Evolutionary conservation across 2,797 vertebrate species (phyloP), one percentile per base, ranked within the genome.

Genomic region (Oceanodroma leucorhoa): DNA sequence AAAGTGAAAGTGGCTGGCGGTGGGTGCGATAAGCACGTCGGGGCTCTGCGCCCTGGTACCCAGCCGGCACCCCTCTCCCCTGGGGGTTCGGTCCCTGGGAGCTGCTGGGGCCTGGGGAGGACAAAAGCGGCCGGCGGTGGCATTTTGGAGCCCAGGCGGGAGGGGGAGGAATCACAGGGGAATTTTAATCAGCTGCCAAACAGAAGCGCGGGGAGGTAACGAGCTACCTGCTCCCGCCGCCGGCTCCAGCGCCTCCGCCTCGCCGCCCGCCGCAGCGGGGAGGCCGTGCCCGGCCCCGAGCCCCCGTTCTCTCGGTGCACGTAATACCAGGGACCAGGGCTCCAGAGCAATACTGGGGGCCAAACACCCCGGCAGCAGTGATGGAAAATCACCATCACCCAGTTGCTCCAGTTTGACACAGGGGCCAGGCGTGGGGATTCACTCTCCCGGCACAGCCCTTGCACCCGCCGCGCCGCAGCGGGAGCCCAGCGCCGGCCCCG

Each of bases 181-280:
- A 83, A 93, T 95, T 93, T 67, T 20, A 86, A 77, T 67, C 50
- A 18, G 76, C 41, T 91, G 93, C 92, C 77, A 95, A 96, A 94
- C 72, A 83, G 86, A 53, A 85, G 38, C 10, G 1, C 2, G 0
- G 65, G 65, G 81, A 67, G 83, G 77, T 38, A 81, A 29, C 5
- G 48, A 70, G 86, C 36, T 45, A 86, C 94, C 90, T 83, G 88
- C 43, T 62, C 73, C 81, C 1, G 2, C 48, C 1, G 3, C 57
- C 3, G 13, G 58, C 38, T 61, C 79, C 58, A 0, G 21, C 48
- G 11, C 55, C 71, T n/a, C 76, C 5, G 32, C 65, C 87, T 34
- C 3, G 1, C 90, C 36, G 12, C 55, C 17, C 1, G 12, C 50
- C 4, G 14, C 23, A 3, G 77, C 19, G 3, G 50, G 17, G 50